Evolutionary conservation across 30 jellyfish, hydroid and myxozoan species (phyloP), one percentile per base, ranked within the genome.

Genomic region (Calvadosia cruxmelitensis): DNA sequence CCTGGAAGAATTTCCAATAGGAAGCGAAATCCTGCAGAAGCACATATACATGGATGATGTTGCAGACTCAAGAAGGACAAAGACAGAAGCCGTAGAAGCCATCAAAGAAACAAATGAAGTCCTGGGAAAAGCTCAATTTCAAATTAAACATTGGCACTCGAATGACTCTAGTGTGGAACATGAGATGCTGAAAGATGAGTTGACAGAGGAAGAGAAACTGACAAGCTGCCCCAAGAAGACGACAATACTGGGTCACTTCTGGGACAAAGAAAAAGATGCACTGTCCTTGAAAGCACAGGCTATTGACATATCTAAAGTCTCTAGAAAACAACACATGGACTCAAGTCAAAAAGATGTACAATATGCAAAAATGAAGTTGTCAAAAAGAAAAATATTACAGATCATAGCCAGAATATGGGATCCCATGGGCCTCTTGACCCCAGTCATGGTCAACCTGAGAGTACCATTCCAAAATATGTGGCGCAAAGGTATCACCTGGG

Each of bases 1-100:
- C 34, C 71, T 36, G 32, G 70, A 79, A 35, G 33, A 25, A 53
- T 34, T 52, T 16, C 76, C 93, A 31, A 57, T 42, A 67, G 80
- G 85, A 27, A 66, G 73, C 69, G 35, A 78, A 73, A 72, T 63
- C 28, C 67, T 78, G 68, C 69, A 64, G 49, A 63, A 68, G 27
- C 64, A 80, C 71, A 76, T 67, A 24, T 80, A 80, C 77, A 72
- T 80, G 85, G 93, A 71, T 29, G 93, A 80, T 53, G 65, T 80
- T 42, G 52, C 81, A 66, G 93, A 73, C 63, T 64, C 81, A 49
- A 77, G 51, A 27, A 72, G 35, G n/a, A 74, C 84, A 31, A 78
- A 32, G 34, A 82, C 53, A 66, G 86, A 66, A 65, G 93, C 77
- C 49, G 50, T 64, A 64, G 57, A 71, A 73, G 71, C 65, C 23